Evolutionary conservation across 2,888 invertebrate species (phyloP).

Genomic region (Zaprionus lineosus): DNA sequence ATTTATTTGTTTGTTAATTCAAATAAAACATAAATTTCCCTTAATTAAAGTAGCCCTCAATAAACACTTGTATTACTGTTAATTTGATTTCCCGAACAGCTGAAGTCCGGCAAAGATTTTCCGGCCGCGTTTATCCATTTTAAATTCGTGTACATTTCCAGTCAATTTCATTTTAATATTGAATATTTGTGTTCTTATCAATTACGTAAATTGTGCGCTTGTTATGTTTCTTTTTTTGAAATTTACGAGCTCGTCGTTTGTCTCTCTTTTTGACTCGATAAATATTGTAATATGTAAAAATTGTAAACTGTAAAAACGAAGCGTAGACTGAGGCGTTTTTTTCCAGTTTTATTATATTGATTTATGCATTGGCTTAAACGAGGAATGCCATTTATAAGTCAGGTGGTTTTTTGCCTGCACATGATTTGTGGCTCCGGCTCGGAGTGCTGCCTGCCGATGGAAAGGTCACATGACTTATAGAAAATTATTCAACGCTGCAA

Average conservation of each 20-base stretch:
- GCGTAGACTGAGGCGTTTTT: conserved; percentile 35
- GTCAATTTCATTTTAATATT: conserved; percentile 51
- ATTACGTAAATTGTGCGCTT: conserved; percentile 16
- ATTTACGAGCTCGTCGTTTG: conserved; percentile 16
- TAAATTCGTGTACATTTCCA: conserved; percentile 25
- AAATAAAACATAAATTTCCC: too few species aligned
- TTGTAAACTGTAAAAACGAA: too few species aligned
- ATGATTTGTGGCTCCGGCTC: conserved; percentile 47
- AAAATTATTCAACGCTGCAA: conserved; percentile 35
- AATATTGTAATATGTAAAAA: conserved; percentile 57
- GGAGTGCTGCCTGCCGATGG: conserved; percentile 26
- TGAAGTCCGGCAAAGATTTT: too few species aligned
- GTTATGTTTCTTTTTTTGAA: conserved; percentile 5
- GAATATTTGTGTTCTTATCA: conserved; percentile 20
- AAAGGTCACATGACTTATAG: conserved; percentile 63
- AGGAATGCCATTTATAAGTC: conserved; percentile 64
- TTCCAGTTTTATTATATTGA: conserved; percentile 52
- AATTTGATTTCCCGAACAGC: too few species aligned
- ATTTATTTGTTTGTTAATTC: too few species aligned
- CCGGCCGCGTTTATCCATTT: too few species aligned
- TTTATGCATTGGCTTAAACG: conserved; percentile 62
- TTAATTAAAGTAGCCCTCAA: too few species aligned
- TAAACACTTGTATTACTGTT: too few species aligned
- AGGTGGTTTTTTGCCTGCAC: conserved; percentile 53
- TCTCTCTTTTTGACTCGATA: conserved; percentile 23